A percentile compares a stretch with the other conserved stretches of the same genome.
Evolutionary conservation across 2,113 vertebrate genomes (phyloP).

Genomic region (Anser brachyrhynchus): DNA sequence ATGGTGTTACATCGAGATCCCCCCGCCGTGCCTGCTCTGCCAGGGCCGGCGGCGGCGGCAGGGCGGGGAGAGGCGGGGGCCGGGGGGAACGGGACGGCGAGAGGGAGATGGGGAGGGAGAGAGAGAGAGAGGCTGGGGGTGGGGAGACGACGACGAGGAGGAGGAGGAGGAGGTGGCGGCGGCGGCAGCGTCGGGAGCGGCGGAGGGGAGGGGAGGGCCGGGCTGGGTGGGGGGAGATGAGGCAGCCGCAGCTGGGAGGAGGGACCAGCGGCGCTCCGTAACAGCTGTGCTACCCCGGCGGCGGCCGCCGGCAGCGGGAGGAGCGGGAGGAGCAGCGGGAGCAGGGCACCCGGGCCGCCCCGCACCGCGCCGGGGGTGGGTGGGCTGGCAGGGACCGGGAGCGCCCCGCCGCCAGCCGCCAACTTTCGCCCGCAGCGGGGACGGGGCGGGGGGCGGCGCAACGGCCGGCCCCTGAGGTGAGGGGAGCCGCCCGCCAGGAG

Average conservation of each 20-base stretch:
- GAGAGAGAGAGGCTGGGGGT: too few relatives aligned
- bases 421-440: background rate
- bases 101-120: too few relatives aligned
- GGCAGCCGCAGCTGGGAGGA: constrained; percentile 82
- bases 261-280: constrained; percentile 79
- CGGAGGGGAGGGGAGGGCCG: constrained; percentile 58
- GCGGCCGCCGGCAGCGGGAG: background rate
- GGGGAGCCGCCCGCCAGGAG: background rate
- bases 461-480: background rate
- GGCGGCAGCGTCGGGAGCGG: constrained; percentile 76
- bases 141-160: background rate
- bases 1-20: constrained; percentile 88
- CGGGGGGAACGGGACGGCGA: too few relatives aligned
- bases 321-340: background rate
- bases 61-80: background rate
- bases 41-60: constrained; percentile 41
- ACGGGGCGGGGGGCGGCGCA: background rate
- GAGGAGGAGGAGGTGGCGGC: constrained; percentile 73
- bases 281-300: constrained; percentile 61
- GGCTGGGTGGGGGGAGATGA: constrained; percentile 73
- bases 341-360: too few relatives aligned
- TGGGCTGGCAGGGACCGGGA: too few relatives aligned
- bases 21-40: constrained; percentile 70
- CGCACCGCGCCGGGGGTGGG: too few relatives aligned
- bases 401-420: background rate